Base-by-base conservation (phyloP, 2,888 invertebrate genomes). In the Belgica antarctica region DNA sequence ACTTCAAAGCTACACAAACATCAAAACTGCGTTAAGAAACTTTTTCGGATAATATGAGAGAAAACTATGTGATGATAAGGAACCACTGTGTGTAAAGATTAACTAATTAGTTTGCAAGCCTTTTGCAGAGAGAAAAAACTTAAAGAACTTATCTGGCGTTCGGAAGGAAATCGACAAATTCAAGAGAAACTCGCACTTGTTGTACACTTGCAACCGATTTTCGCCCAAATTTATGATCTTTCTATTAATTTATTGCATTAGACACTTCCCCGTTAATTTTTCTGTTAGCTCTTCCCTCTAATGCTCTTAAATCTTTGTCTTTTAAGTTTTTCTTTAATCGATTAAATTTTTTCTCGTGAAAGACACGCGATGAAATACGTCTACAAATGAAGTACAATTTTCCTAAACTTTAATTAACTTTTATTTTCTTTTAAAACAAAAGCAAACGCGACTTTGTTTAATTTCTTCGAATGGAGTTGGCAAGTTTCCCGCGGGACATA, bases 111-210 rank as follows among this genome's bases (percentile, higher is more conserved):
- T 31, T 12, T 31, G 5, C 34, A 12, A 31, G 34, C 34, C 5
- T 31, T 31, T 5, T n/a, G n/a, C n/a, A n/a, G n/a, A n/a, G n/a
- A n/a, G n/a, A n/a, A n/a, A n/a, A n/a, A n/a, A n/a, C n/a, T 17
- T 5, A 19, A 46, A 46, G 15, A 17, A 17, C 46, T 46, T 46
- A 46, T 46, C 46, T 41, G 17, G 17, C 10, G 10, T 41, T n/a
- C 41, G n/a, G 17, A 41, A 41, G 17, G 10, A 15, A 63, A 12
- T 22, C 17, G 22, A 12, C 22, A 8, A 31, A 31, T 52, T 7
- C 52, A 52, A 2, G 52, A 52, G 22, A n/a, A 8, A 59, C 59
- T 59, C 59, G 65, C 65, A 65, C 65, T 65, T 46, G 65, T 65
- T 65, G 65, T 65, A 25, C 46, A 65, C 15, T 47, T 12, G 65